Evolutionary conservation across 35 echinoderm and acorn worm genomes (phyloP).

Genomic region (Ptychodera flava): DNA sequence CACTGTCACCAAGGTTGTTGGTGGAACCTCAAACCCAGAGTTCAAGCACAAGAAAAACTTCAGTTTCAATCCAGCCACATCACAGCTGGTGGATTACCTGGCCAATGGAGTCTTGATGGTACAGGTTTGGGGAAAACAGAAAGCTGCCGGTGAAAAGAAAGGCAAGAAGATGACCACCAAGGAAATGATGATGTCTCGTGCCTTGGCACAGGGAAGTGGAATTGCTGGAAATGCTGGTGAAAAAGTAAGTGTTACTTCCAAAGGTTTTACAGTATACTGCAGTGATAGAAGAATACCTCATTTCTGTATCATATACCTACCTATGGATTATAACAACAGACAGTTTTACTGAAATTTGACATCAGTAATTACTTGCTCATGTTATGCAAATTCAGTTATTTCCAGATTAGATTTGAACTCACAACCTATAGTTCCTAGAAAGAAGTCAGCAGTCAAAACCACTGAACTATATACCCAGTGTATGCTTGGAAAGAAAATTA

Average conservation of each 20-base stretch:
- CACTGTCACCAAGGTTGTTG: conserved; percentile 42
- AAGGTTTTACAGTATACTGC: too few species aligned
- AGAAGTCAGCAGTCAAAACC: too few species aligned
- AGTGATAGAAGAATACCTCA: too few species aligned
- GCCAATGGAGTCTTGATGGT: conserved; percentile 49
- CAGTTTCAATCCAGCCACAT: conserved; percentile 64
- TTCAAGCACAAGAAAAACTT: conserved; percentile 88
- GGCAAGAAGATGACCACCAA: conserved; percentile 60
- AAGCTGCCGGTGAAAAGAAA: neutral
- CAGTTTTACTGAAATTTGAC: too few species aligned
- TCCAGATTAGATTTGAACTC: too few species aligned
- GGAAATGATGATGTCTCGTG: conserved; percentile 49
- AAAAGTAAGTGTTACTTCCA: neutral
- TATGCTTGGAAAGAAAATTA: too few species aligned
- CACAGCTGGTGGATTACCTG: conserved; percentile 86
- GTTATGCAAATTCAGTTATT: too few species aligned
- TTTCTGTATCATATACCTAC: too few species aligned
- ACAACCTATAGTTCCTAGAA: too few species aligned
- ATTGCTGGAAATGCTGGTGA: neutral
- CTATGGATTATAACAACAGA: too few species aligned
- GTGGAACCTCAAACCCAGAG: conserved; percentile 42
- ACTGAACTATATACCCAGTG: too few species aligned
- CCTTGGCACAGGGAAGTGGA: conserved; percentile 30
- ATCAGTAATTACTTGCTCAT: too few species aligned
- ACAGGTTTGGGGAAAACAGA: conserved; percentile 68